These are phyloP conservation scores for Harpegnathos saltator DNA, from an alignment of 1,140 invertebrate genomes.

Conservation along the genomic window DNA sequence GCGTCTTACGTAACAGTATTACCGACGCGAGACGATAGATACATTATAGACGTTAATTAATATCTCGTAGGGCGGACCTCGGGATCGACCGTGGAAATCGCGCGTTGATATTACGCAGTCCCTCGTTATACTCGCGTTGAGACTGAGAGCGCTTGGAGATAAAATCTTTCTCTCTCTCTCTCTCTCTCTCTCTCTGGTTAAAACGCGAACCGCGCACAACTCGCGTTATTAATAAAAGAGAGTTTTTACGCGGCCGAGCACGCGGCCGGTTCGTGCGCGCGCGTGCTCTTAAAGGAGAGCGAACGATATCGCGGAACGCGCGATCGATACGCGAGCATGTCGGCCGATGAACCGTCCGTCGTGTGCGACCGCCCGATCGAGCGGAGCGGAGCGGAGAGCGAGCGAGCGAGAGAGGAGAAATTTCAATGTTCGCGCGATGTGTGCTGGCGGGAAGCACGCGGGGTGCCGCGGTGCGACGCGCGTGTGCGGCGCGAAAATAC, in stretches of 20 bases:
- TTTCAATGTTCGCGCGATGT: neutral
- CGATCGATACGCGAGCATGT: conserved; percentile 35
- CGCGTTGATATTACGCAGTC: too few species aligned
- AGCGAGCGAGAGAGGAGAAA: too few species aligned
- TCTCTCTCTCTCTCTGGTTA: conserved; percentile 24
- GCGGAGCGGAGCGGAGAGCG: too few species aligned
- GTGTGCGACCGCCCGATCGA: neutral
- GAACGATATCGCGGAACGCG: conserved; percentile 25
- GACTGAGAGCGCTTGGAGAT: too few species aligned
- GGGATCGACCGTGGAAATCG: too few species aligned
- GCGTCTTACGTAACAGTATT: too few species aligned
- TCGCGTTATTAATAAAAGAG: conserved; percentile 26
- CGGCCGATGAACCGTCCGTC: conserved; percentile 48
- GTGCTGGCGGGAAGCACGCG: too few species aligned
- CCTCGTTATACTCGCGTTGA: too few species aligned
- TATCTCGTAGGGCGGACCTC: too few species aligned
- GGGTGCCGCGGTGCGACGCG: neutral
- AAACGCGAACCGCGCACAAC: conserved; percentile 25
- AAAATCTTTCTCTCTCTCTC: too few species aligned
- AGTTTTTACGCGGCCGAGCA: conserved; percentile 29
- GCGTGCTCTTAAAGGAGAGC: conserved; percentile 46
- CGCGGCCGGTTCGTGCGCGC: conserved; percentile 43
- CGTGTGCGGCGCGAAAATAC: neutral
- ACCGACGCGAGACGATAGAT: too few species aligned
- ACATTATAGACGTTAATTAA: too few species aligned